Percentiles rank a stretch among this genome's conserved stretches.
Conservation (phyloP, 92 coral and sea anemone species). For the Heliopora coerulea region DNA sequence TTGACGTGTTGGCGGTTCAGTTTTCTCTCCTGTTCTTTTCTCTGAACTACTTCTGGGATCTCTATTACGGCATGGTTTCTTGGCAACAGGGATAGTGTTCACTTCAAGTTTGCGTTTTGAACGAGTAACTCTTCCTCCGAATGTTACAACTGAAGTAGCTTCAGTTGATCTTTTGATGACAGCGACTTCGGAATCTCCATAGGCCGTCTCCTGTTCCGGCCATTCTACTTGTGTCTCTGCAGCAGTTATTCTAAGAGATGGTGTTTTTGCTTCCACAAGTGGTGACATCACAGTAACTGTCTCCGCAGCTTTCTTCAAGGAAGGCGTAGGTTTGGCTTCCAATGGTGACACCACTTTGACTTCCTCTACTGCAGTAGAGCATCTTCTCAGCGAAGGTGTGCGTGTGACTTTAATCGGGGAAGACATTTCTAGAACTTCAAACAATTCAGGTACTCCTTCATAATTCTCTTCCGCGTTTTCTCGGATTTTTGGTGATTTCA, state of each 20-base stretch:
- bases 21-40: neutral
- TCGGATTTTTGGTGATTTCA: constrained; percentile 46
- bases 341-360: constrained; percentile 2
- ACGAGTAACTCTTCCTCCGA: constrained; percentile 50
- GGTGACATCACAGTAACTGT: constrained; percentile 4
- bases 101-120: constrained; percentile 66
- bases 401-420: constrained; percentile 24
- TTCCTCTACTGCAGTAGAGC: constrained; percentile 10
- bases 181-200: neutral
- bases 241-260: constrained; percentile 6
- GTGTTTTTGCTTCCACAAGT: neutral
- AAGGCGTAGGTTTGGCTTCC: constrained; percentile 15
- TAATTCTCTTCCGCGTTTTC: constrained; percentile 18
- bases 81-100: constrained; percentile 57
- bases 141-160: constrained; percentile 14
- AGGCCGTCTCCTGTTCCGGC: constrained; percentile 2
- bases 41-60: neutral
- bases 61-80: constrained; percentile 58
- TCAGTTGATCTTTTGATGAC: neutral
- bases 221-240: neutral
- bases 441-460: constrained; percentile 48
- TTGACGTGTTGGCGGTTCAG: neutral
- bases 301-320: neutral
- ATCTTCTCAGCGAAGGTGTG: constrained; percentile 69
- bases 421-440: constrained; percentile 39